Evolutionary conservation across 2,113 vertebrate genomes (phyloP).

Genomic region (Amblyornis subalaris): DNA sequence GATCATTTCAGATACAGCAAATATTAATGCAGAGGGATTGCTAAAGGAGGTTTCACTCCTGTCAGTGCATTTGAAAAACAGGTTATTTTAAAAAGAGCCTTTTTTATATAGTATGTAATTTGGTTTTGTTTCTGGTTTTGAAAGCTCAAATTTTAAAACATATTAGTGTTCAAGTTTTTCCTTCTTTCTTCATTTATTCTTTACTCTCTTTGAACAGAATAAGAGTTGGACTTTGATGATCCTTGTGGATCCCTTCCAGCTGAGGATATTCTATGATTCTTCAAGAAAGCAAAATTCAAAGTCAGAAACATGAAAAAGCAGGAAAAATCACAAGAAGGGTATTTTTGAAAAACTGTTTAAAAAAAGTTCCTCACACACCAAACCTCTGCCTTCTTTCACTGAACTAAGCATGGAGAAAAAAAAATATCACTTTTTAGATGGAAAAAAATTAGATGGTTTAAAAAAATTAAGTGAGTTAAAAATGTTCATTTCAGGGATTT

Average conservation of each 20-base stretch:
- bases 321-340: not conserved
- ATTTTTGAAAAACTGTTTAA: not conserved
- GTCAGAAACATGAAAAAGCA: not conserved
- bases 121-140: not conserved
- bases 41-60: not conserved
- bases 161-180: not conserved
- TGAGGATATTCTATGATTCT: not conserved
- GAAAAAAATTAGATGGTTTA: not conserved
- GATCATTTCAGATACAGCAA: not conserved
- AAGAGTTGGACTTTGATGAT: not conserved
- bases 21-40: not conserved
- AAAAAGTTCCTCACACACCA: not conserved
- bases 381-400: not conserved
- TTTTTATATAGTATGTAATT: not conserved
- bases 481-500: not conserved
- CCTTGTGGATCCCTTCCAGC: not conserved
- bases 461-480: not conserved
- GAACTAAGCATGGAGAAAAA: not conserved
- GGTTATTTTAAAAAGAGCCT: not conserved
- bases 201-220: not conserved
- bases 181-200: not conserved
- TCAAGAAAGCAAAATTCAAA: not conserved
- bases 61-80: not conserved
- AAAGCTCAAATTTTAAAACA: not conserved
- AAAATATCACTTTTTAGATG: not conserved